phyloP scores from a whole-genome alignment of 2,113 vertebrate species.

The Tiliqua scincoides region DNA sequence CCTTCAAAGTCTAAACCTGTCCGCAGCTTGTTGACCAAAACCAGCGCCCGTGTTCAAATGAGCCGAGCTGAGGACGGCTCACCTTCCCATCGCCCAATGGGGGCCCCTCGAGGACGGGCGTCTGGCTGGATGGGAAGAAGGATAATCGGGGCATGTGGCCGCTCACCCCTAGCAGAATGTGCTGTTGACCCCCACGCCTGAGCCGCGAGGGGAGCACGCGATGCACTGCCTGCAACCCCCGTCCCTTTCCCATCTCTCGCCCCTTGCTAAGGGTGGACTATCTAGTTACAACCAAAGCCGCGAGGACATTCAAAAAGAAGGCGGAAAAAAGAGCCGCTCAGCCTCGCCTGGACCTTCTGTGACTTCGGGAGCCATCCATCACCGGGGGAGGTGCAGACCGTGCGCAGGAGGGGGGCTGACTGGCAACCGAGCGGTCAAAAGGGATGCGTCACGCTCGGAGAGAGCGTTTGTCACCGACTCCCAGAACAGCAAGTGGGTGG shows the following conservation, averaged over 20 bases:
- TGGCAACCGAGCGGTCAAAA: constrained; percentile 46
- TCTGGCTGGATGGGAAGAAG: neutral
- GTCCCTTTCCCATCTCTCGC: too few relatives aligned
- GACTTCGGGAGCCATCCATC: constrained; percentile 38
- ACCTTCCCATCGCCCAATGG: neutral
- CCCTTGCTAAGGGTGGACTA: neutral
- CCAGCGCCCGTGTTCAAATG: too few relatives aligned
- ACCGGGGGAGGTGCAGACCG: constrained; percentile 40
- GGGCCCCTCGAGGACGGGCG: too few relatives aligned
- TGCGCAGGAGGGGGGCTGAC: too few relatives aligned
- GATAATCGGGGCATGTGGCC: neutral
- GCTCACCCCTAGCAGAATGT: neutral
- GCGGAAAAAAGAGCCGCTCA: neutral
- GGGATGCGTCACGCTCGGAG: constrained; percentile 51
- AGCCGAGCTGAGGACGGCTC: neutral
- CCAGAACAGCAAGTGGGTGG: constrained; percentile 29
- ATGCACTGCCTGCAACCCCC: neutral
- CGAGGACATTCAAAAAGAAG: neutral
- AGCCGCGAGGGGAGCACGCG: neutral
- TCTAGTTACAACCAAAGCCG: neutral
- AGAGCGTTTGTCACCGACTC: constrained; percentile 55
- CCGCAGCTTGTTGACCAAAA: too few relatives aligned
- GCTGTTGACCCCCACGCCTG: neutral
- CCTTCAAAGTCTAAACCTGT: too few relatives aligned
- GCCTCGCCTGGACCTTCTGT: neutral